Base-by-base conservation (phyloP, 2,797 vertebrate genomes). In the Lemur catta region DNA sequence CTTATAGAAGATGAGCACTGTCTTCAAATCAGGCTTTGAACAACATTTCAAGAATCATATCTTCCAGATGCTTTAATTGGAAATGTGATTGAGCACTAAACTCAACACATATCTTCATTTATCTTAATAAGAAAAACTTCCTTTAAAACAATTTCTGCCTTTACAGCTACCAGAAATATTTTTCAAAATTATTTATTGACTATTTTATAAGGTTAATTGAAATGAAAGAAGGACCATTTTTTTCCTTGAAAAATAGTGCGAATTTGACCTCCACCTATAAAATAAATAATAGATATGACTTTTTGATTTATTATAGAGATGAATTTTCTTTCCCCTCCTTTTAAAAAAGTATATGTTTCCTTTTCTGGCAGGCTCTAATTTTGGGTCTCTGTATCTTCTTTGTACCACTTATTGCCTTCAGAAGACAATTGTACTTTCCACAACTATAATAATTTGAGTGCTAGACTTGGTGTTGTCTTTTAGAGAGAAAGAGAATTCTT, bases 131-230 rank as follows among this genome's bases (percentile, higher is more conserved):
- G 69, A 90, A 4, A 59, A 59, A 26, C 26, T 75, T 69, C 20
- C 48, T 93, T 96, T 80, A 71, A 93, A 96, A 84, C 48, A 92
- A 91, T 82, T 85, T 72, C 33, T 94, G 67, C 9, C 28, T 89
- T 95, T 74, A 46, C 0, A 61, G 55, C 18, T 93, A 33, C 41
- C 93, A 96, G 76, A 89, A 96, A 85, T 93, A 97, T 94, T 97
- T 97, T 88, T 95, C 81, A 91, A 92, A 96, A 72, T 84, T 86
- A 95, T 94, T 82, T 97, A 93, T 84, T 89, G 79, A 84, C 38
- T 95, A 10, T 26, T 87, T 96, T 95, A 91, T 90, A 97, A 97
- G 96, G 91, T 95, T 97, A 97, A 96, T 96, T 97, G 80, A 95
- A 97, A 96, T 95, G 78, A 91, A 96, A 87, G 14, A 7, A 85